Evolutionary conservation across 2,113 vertebrate species (phyloP), one percentile per base, ranked within the genome.

Genomic region (Ctenodactylus gundi): DNA sequence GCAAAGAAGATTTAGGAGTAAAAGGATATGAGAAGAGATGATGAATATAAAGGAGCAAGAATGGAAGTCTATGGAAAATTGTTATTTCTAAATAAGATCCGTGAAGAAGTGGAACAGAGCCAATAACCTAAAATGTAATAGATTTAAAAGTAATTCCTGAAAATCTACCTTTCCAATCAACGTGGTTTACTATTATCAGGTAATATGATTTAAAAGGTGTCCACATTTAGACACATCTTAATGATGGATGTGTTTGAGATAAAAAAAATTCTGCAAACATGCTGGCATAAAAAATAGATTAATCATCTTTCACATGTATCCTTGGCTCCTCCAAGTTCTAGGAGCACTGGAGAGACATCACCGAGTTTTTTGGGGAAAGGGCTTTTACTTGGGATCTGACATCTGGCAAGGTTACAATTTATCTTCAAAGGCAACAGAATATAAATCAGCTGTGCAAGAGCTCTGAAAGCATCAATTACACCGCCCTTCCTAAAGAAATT

Each of bases 381-480:
- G 41, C 15, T 73, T 44, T 78, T 67, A 49, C 29, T 90, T 51
- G 77, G 53, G n/a, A 87, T 57, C 41, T 80, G 91, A 75, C 31
- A 80, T 21, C 39, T 62, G 14, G 51, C 4, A 68, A 77, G 75
- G 75, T 78, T 94, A 62, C 29, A 55, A 73, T 89, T 90, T 51
- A 58, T 65, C 72, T 13, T 31, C 68, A 73, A 85, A 83, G 62
- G 49, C 55, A 92, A 41, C 20, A 78, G 67, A 70, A 60, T 64
- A 64, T 70, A 75, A 85, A 53, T 65, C 46, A 95, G 88, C 78
- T 75, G 49, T 36, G 44, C 67, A 72, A 58, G 53, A 58, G 58
- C 72, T 73, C 53, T n/a, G 83, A 90, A 85, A 83, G 55, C 49
- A 94, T 41, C 85, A 64, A 84, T 60, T 39, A 76, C 31, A 82